Base-by-base conservation (phyloP, 2,113 vertebrate species). In the Aplodontia rufa region DNA sequence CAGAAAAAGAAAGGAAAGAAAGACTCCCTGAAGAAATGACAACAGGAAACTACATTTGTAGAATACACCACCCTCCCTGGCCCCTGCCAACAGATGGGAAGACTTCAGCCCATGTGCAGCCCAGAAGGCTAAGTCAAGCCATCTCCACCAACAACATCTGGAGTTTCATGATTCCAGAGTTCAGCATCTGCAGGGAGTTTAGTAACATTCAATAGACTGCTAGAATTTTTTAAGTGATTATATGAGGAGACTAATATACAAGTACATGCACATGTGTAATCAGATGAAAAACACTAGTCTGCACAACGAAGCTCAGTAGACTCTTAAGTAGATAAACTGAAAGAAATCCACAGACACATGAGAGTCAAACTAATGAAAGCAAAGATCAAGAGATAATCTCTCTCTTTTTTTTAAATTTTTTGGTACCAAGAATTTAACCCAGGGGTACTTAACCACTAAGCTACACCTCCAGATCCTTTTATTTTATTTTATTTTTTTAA, bases 31-130 rank as follows among this genome's bases (percentile, higher is more conserved):
- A 75, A 62, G 60, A 35, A 28, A 28, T 26, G 51, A 75, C 74
- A 58, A 37, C 26, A 49, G 53, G 5, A 88, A 24, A 69, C 62
- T 53, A 17, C 37, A 10, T 35, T 28, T 55, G 13, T 19, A 32
- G n/a, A 53, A 35, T 75, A 97, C 12, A n/a, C n/a, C n/a, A 12
- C 14, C 30, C 42, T 22, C 24, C 32, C 30, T 53, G 82, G 47
- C 12, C 40, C n/a, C 30, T 98, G 99, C 99, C 98, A 94, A 99
- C 99, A 47, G 99, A 99, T 19, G 99, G 99, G 97, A 99, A 99
- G 96, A 99, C 97, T 47, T 99, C 98, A 2, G 98, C 99, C 71
- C 96, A 93, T 14, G 98, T 58, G 3, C 22, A 97, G 93, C 96
- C 96, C 72, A 97, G 85, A 35, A 97, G 88, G 93, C 95, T 97